Conservation (phyloP, 2,113 vertebrate species). For the Actinemys pallida region DNA sequence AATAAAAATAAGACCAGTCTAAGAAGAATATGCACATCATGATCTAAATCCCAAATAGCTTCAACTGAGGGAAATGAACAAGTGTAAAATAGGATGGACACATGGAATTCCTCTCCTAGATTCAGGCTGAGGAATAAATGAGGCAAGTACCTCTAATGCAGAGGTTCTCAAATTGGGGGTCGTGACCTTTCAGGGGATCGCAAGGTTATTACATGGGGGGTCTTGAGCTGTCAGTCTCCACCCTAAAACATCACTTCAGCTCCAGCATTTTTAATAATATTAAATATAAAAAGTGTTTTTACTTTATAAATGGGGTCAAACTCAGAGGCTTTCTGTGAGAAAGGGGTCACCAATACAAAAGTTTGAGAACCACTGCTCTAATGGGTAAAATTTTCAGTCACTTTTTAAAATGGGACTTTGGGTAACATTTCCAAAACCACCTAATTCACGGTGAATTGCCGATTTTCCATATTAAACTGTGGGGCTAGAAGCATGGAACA, state of each 20-base stretch:
- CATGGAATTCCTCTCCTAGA: not conserved
- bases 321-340: no score
- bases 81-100: not conserved
- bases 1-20: conserved; percentile 33
- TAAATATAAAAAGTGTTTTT: no score
- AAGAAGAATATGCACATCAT: conserved; percentile 6
- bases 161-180: no score
- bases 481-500: not conserved
- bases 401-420: not conserved
- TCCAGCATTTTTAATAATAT: no score
- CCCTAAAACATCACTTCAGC: no score
- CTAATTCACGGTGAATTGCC: not conserved
- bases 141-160: not conserved
- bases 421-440: no score
- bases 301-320: no score
- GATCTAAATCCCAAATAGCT: not conserved
- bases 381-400: not conserved
- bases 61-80: conserved; percentile 5
- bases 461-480: not conserved
- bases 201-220: no score
- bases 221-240: no score
- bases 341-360: no score
- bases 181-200: no score
- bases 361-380: not conserved
- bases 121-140: not conserved